phyloP scores from a whole-genome alignment of 1,140 invertebrate species.

The Aleiodes sp. region DNA sequence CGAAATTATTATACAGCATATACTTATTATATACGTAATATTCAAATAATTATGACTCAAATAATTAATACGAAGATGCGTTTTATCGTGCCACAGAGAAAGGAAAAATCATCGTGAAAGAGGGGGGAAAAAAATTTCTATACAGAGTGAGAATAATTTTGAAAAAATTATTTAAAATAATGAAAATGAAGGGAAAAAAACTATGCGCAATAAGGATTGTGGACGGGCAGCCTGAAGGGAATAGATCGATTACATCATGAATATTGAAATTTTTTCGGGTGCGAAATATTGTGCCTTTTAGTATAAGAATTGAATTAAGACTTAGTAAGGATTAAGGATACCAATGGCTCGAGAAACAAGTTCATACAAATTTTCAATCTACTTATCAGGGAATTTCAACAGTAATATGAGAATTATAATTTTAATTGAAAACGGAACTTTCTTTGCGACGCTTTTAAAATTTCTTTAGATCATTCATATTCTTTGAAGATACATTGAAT shows the following conservation, averaged over 20 bases:
- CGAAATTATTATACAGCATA: slow-evolving; percentile 49
- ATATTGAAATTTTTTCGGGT: slow-evolving; percentile 55
- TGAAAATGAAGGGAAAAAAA: slow-evolving; percentile 38
- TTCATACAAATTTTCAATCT: not conserved
- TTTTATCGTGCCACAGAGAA: slow-evolving; percentile 47
- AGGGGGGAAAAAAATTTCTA: not conserved
- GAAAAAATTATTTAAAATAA: slow-evolving; percentile 48
- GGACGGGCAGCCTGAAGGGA: slow-evolving; percentile 19
- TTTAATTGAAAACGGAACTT: too few species aligned
- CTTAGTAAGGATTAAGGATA: slow-evolving; percentile 48
- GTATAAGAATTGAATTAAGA: slow-evolving; percentile 62
- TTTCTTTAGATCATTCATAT: not conserved
- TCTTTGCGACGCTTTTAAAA: not conserved
- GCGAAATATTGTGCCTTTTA: slow-evolving; percentile 67
- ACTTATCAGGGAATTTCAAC: slow-evolving; percentile 7
- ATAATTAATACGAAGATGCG: slow-evolving; percentile 42
- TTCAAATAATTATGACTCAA: slow-evolving; percentile 34
- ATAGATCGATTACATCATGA: slow-evolving; percentile 42
- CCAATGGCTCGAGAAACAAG: not conserved
- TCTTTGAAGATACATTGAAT: not conserved
- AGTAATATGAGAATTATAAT: too few species aligned
- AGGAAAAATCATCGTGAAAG: slow-evolving; percentile 39
- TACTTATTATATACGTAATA: slow-evolving; percentile 49
- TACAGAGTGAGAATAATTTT: slow-evolving; percentile 40
- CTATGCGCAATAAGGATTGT: slow-evolving; percentile 40